Conservation (phyloP, 1,140 invertebrate genomes). For the Prorops nasuta region DNA sequence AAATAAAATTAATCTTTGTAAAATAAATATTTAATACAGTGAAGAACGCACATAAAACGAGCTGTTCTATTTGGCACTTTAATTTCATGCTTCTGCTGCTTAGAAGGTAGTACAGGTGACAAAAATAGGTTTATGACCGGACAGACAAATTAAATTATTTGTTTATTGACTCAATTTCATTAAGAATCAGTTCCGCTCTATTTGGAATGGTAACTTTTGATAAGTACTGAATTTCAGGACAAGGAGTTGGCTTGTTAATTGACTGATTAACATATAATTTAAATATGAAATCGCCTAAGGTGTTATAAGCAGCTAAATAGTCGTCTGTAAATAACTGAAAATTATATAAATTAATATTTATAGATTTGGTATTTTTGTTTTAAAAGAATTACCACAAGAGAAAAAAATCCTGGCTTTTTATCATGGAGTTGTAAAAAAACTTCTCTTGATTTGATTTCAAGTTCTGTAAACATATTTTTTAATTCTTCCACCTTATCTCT, state of each 20-base stretch:
- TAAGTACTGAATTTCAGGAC: slow-evolving; percentile 26
- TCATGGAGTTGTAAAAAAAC: slow-evolving; percentile 33
- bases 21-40: too few species aligned
- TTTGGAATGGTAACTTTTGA: slow-evolving; percentile 18
- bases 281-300: slow-evolving; percentile 19
- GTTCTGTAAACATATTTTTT: slow-evolving; percentile 27
- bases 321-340: slow-evolving; percentile 32
- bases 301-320: slow-evolving; percentile 21
- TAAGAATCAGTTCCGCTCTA: too few species aligned
- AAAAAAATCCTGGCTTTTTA: slow-evolving; percentile 38
- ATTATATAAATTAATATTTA: slow-evolving; percentile 6
- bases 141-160: neutral
- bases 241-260: slow-evolving; percentile 11
- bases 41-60: too few species aligned
- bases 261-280: slow-evolving; percentile 15
- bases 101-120: too few species aligned
- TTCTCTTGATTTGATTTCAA: slow-evolving; percentile 29
- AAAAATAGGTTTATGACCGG: too few species aligned
- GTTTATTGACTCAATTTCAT: slow-evolving; percentile 5
- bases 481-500: slow-evolving; percentile 17
- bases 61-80: too few species aligned
- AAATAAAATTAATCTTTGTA: too few species aligned
- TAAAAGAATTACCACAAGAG: slow-evolving; percentile 25
- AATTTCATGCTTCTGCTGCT: too few species aligned
- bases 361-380: slow-evolving; percentile 3